These are phyloP conservation scores for Chaetodon trifasciatus DNA, from an alignment of 2,797 vertebrate species.

Conservation along the genomic window DNA sequence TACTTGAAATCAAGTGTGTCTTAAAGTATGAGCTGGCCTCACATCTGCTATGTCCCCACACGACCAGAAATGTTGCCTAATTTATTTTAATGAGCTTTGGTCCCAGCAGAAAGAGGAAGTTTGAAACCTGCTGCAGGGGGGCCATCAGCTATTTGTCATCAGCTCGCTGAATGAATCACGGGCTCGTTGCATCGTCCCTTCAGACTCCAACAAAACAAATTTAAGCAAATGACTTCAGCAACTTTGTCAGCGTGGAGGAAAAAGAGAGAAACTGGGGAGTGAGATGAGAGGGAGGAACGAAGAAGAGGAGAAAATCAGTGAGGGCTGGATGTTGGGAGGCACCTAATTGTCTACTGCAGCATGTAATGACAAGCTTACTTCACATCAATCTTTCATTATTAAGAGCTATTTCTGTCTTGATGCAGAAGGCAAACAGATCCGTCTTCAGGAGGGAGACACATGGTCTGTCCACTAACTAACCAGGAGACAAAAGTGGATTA, in stretches of 20 bases:
- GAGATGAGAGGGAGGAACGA: conserved; percentile 6
- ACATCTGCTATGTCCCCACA: conserved; percentile 30
- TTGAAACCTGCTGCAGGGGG: conserved; percentile 42
- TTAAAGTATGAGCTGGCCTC: conserved; percentile 7
- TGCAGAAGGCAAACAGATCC: conserved; percentile 70
- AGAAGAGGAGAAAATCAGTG: conserved; percentile 56
- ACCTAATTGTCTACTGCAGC: conserved; percentile 88
- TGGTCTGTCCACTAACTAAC: conserved; percentile 31
- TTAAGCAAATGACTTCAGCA: conserved; percentile 49
- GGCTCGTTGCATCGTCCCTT: conserved; percentile 43
- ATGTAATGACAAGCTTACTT: conserved; percentile 88
- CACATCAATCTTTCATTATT: conserved; percentile 89
- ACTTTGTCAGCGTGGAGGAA: conserved; percentile 37
- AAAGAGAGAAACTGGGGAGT: conserved; percentile 11
- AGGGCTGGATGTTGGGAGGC: conserved; percentile 75
- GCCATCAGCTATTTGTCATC: conserved; percentile 46
- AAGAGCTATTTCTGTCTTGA: conserved; percentile 84
- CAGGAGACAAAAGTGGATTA: conserved; percentile 24
- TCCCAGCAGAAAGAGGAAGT: conserved; percentile 37
- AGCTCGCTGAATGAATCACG: conserved; percentile 41
- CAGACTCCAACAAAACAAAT: conserved; percentile 39
- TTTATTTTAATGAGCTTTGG: conserved; percentile 62
- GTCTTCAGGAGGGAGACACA: conserved; percentile 55
- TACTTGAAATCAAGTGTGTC: conserved; percentile 26
- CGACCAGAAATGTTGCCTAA: conserved; percentile 42